Conservation (phyloP, 2,113 vertebrate genomes). For the Serinus canaria region DNA sequence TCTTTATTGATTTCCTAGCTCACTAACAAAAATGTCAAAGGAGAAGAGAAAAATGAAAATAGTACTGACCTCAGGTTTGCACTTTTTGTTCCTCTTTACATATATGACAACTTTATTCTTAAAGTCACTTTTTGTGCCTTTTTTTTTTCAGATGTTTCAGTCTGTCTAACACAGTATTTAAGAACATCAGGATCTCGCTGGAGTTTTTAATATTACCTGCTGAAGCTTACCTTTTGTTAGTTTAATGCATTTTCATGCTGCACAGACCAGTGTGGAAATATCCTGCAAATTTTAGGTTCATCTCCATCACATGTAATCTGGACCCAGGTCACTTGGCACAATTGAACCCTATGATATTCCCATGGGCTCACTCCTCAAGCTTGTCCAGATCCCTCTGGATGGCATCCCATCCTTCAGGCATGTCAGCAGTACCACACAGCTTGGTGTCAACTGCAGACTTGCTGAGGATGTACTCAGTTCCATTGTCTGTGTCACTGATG, state of each 20-base stretch:
- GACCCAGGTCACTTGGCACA: background rate
- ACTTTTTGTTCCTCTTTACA: conserved; percentile 27
- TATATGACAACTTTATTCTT: background rate
- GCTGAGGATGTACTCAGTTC: background rate
- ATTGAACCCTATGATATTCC: background rate
- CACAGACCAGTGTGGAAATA: background rate
- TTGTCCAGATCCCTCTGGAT: background rate
- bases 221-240: background rate
- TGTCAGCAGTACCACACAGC: background rate
- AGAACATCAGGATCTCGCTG: background rate
- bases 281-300: background rate
- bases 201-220: background rate
- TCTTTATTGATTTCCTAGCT: conserved; percentile 56
- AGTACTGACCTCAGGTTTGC: conserved; percentile 30
- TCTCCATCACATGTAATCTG: background rate
- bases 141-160: background rate
- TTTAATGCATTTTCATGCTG: background rate
- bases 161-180: background rate
- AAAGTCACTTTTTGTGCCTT: background rate
- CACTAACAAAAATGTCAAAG: conserved; percentile 65
- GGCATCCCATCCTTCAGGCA: background rate
- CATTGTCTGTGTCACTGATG: background rate
- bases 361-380: background rate
- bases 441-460: background rate
- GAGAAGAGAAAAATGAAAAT: conserved; percentile 53